Conservation (phyloP, 2,113 vertebrate species). For the Scalopus aquaticus region DNA sequence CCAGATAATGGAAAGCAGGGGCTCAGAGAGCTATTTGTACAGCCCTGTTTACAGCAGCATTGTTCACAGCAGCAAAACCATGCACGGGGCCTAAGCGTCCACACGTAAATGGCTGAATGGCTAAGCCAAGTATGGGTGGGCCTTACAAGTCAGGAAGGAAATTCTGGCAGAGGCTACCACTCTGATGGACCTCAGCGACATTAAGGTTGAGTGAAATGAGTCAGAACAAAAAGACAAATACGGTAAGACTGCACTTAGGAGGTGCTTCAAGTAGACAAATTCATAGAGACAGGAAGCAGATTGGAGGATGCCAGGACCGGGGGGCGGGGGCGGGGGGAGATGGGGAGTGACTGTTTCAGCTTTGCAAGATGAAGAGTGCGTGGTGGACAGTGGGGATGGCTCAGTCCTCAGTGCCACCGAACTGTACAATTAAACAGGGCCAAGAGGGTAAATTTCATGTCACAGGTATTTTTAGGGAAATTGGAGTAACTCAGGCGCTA, state of each 20-base stretch:
- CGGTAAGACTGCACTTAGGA: accelerated
- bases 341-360: neutral
- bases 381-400: accelerated
- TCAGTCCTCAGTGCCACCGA: neutral
- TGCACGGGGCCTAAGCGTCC: accelerated
- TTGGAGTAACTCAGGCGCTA: too few relatives aligned
- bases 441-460: too few relatives aligned
- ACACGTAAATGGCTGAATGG: accelerated
- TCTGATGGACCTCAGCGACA: accelerated
- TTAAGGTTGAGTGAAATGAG: accelerated
- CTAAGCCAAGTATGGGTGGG: accelerated
- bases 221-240: neutral
- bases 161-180: neutral
- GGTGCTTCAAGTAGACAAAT: neutral
- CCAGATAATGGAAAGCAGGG: neutral
- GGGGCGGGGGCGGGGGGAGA: neutral
- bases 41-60: accelerated
- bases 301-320: too few relatives aligned
- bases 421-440: too few relatives aligned
- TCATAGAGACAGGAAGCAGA: neutral
- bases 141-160: neutral
- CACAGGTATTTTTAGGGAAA: too few relatives aligned
- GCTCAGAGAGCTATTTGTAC: neutral
- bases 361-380: neutral
- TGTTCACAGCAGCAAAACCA: accelerated